Evolutionary conservation across 64 coral and sea anemone species (phyloP).

Genomic region (Pachyseris speciosa): DNA sequence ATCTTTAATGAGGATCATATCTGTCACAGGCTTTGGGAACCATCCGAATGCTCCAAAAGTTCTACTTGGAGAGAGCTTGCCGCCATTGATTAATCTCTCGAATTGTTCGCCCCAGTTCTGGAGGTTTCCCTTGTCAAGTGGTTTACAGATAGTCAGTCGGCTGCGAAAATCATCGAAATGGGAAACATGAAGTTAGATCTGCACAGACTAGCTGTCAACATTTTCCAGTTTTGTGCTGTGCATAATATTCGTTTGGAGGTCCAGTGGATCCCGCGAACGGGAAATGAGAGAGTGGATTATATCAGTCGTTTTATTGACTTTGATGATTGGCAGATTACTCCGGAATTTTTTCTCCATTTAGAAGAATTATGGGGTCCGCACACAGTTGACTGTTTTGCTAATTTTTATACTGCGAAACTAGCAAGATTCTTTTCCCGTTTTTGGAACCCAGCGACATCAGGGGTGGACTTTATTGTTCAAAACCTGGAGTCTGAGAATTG

Average conservation of each 20-base stretch:
- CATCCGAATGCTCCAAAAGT: neutral
- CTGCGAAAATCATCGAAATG: constrained; percentile 27
- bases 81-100: constrained; percentile 8
- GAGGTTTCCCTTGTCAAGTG: constrained; percentile 20
- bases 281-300: constrained; percentile 3
- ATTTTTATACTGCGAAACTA: neutral
- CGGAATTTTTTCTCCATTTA: neutral
- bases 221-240: constrained; percentile 32
- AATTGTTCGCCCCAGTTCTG: neutral
- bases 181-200: constrained; percentile 47
- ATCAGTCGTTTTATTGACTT: neutral
- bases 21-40: neutral
- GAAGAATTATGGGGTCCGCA: constrained; percentile 2
- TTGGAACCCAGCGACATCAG: constrained; percentile 49
- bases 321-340: constrained; percentile 36
- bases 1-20: neutral
- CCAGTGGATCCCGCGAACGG: neutral
- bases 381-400: constrained; percentile 24
- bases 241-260: constrained; percentile 22
- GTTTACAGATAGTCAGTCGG: constrained; percentile 42
- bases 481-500: too few relatives aligned
- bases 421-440: neutral
- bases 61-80: constrained; percentile 30
- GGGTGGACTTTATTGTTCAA: too few relatives aligned
- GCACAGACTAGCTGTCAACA: constrained; percentile 12